Percentiles rank a stretch among this genome's conserved stretches.
These are phyloP conservation scores for Phrynosoma blainvillii DNA, from an alignment of 2,113 vertebrate species.

Conservation along the genomic window DNA sequence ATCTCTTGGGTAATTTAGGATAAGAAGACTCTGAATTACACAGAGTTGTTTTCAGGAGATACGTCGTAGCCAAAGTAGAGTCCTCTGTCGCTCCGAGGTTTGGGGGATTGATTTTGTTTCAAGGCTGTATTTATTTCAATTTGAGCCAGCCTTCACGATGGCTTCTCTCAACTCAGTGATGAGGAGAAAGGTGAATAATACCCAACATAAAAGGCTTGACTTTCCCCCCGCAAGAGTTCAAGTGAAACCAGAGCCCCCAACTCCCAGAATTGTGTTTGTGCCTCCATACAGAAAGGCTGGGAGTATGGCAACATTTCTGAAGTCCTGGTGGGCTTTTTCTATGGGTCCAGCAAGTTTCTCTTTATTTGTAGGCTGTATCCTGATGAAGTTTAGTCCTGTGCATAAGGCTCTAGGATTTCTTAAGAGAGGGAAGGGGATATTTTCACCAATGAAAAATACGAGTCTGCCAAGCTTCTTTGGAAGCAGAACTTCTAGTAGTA, in stretches of 20 bases:
- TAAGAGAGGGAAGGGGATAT: neutral
- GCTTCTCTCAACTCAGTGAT: neutral
- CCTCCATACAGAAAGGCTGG: too few species aligned
- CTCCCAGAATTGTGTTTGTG: too few species aligned
- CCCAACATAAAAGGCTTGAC: neutral
- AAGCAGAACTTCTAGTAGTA: neutral
- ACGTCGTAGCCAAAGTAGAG: too few species aligned
- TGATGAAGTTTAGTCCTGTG: neutral
- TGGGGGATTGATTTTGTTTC: too few species aligned
- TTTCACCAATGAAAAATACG: neutral
- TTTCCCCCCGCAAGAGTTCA: too few species aligned
- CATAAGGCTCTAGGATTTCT: neutral
- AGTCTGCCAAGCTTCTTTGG: too few species aligned
- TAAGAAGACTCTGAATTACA: too few species aligned
- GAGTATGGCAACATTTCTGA: too few species aligned
- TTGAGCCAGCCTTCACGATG: too few species aligned
- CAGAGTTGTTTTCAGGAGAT: neutral
- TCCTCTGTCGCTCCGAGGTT: neutral
- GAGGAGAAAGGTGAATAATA: accelerated
- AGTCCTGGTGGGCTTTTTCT: neutral
- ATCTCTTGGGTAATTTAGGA: neutral
- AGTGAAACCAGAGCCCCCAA: too few species aligned
- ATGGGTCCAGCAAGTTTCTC: neutral
- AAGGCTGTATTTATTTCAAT: neutral
- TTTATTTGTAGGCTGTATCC: neutral